Evolutionary conservation across 2,888 invertebrate genomes (phyloP).

Genomic region (Drosophila multiciliata): DNA sequence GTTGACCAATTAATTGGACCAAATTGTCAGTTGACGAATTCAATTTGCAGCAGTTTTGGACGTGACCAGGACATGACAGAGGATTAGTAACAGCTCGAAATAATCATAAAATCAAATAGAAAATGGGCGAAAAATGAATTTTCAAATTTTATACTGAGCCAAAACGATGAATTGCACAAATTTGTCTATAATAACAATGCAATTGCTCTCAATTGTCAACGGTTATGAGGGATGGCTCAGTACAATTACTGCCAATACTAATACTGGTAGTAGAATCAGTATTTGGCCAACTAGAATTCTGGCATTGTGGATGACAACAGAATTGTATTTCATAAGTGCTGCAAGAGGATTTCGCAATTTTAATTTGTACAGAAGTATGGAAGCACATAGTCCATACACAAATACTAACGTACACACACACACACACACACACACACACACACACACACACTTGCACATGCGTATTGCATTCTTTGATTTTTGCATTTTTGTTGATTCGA

Average conservation of each 20-base stretch:
- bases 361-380: constrained; percentile 74
- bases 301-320: constrained; percentile 33
- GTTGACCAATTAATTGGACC: constrained; percentile 45
- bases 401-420: constrained; percentile 24
- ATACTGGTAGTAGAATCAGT: constrained; percentile 20
- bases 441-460: constrained; percentile 3
- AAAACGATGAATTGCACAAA: constrained; percentile 45
- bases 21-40: constrained; percentile 27
- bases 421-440: background rate
- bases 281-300: constrained; percentile 2
- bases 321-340: constrained; percentile 66
- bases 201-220: constrained; percentile 57
- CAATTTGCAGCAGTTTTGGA: constrained; percentile 12
- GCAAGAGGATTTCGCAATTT: constrained; percentile 73
- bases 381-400: constrained; percentile 36
- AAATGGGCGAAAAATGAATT: constrained; percentile 27
- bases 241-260: background rate
- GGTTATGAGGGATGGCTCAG: constrained; percentile 52
- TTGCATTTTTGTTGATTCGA: constrained; percentile 43
- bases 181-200: constrained; percentile 54
- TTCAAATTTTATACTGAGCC: constrained; percentile 10
- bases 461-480: constrained; percentile 50
- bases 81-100: background rate
- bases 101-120: constrained; percentile 32
- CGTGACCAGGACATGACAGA: background rate